Conservation (phyloP, 2,888 invertebrate genomes). For the Torymus tubicola region DNA sequence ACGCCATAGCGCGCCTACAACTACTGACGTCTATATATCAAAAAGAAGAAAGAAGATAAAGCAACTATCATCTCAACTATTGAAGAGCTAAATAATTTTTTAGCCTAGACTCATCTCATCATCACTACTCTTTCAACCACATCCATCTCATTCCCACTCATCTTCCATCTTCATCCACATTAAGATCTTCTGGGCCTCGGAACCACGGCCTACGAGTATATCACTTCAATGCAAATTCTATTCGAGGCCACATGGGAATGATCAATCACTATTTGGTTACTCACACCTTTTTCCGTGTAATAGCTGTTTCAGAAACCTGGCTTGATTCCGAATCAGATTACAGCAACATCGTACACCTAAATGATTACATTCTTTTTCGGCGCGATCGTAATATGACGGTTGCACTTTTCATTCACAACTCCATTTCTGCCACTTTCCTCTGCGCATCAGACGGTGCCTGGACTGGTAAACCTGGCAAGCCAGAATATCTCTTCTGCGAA, state of each 20-base stretch:
- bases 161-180: neutral
- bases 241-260: no score
- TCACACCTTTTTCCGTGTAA: neutral
- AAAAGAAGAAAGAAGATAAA: neutral
- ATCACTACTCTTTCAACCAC: neutral
- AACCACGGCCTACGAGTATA: no score
- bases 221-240: neutral
- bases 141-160: neutral
- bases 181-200: no score
- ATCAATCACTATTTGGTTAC: neutral
- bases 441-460: neutral
- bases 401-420: constrained; percentile 1
- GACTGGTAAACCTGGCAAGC: neutral
- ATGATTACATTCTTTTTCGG: neutral
- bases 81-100: neutral
- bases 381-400: constrained; percentile 5
- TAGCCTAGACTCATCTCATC: neutral
- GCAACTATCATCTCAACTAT: neutral
- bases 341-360: neutral
- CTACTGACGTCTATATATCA: neutral
- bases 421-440: neutral
- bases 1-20: no score
- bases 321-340: neutral
- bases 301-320: neutral
- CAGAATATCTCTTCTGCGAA: constrained; percentile 9